These are phyloP conservation scores for Arbacia lixula DNA, from an alignment of 53 echinoderm and acorn worm genomes.

Conservation along the genomic window DNA sequence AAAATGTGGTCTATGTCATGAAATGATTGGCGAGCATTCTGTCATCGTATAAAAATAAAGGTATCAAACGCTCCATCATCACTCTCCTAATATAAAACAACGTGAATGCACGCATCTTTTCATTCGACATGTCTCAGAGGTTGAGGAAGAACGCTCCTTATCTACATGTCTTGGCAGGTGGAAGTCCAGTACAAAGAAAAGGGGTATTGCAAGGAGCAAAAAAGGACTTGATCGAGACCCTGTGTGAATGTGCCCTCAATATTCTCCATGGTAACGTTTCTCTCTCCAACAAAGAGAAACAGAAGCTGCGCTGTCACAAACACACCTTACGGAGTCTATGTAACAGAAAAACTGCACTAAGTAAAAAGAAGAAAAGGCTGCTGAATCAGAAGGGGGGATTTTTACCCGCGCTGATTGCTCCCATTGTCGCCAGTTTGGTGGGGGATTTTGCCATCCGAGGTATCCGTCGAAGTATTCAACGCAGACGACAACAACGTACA, in stretches of 20 bases:
- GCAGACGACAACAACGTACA: background rate
- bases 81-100: background rate
- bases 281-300: constrained; percentile 52
- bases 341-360: constrained; percentile 31
- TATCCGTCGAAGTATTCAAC: no score
- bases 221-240: constrained; percentile 55
- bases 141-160: constrained; percentile 60
- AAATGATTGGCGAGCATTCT: background rate
- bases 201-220: constrained; percentile 68
- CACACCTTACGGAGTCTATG: constrained; percentile 55
- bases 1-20: constrained; percentile 57
- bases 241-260: constrained; percentile 66
- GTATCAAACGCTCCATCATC: background rate
- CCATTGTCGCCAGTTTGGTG: constrained; percentile 40
- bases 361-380: constrained; percentile 60
- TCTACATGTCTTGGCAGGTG: constrained; percentile 67
- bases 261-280: constrained; percentile 65
- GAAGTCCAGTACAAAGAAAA: constrained; percentile 63
- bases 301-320: constrained; percentile 53
- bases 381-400: constrained; percentile 72
- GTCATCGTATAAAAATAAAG: background rate
- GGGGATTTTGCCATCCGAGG: no score
- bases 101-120: background rate
- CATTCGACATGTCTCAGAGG: constrained; percentile 20
- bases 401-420: constrained; percentile 47